phyloP scores from a whole-genome alignment of 2,888 invertebrate genomes.

The Melanophora roralis region DNA sequence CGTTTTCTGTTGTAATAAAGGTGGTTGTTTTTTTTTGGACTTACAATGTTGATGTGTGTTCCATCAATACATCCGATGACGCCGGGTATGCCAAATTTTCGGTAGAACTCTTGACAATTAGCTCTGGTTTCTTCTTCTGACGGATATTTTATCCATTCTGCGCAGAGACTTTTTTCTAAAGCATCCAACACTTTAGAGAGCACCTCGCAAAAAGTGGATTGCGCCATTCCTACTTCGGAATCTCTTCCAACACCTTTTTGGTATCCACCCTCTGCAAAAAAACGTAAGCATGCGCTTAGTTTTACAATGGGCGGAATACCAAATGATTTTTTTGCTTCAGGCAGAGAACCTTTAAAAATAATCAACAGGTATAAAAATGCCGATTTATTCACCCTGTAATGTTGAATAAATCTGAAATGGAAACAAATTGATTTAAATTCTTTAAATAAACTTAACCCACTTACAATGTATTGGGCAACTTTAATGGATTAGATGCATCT shows the following conservation, averaged over 20 bases:
- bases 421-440: too few species aligned
- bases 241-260: not conserved
- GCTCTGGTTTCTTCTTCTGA: not conserved
- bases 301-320: not conserved
- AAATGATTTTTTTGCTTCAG: not conserved
- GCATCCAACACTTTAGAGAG: not conserved
- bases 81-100: too few species aligned
- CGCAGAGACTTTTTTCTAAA: not conserved
- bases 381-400: too few species aligned
- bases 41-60: not conserved
- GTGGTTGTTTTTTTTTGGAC: not conserved
- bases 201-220: not conserved
- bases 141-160: not conserved
- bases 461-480: too few species aligned
- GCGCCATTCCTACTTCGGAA: not conserved
- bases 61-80: not conserved
- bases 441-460: too few species aligned
- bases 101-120: too few species aligned
- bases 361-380: too few species aligned
- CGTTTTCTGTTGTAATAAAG: not conserved
- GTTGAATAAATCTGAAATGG: too few species aligned
- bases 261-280: not conserved
- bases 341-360: not conserved
- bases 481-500: too few species aligned
- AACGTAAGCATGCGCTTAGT: not conserved